Evolutionary conservation across 2,888 invertebrate species (phyloP).

Genomic region (Drosophila maculinotata): DNA sequence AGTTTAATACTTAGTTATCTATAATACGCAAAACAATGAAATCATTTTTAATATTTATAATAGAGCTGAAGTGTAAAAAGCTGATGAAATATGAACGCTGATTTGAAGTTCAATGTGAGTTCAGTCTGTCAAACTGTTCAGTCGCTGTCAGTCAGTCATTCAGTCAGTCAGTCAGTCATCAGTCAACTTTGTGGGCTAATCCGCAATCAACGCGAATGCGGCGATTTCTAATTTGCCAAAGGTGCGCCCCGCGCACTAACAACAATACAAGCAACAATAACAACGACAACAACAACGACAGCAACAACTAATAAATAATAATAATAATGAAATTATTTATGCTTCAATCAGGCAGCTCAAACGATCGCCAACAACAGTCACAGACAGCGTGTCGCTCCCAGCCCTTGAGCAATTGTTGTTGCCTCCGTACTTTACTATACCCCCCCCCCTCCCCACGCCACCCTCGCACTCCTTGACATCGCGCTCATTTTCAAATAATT

Average conservation of each 20-base stretch:
- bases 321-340: slow-evolving; percentile 73
- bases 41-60: slow-evolving; percentile 33
- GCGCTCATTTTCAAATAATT: slow-evolving; percentile 70
- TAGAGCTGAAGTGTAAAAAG: slow-evolving; percentile 26
- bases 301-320: slow-evolving; percentile 65
- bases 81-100: slow-evolving; percentile 59
- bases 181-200: slow-evolving; percentile 70
- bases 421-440: neutral
- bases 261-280: slow-evolving; percentile 37
- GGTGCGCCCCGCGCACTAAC: slow-evolving; percentile 66
- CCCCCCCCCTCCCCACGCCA: neutral
- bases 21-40: slow-evolving; percentile 13
- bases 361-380: slow-evolving; percentile 54
- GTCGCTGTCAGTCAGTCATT: slow-evolving; percentile 23
- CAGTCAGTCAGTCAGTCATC: slow-evolving; percentile 61
- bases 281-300: slow-evolving; percentile 21
- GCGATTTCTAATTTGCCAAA: slow-evolving; percentile 74
- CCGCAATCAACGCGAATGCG: slow-evolving; percentile 71
- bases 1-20: slow-evolving; percentile 4
- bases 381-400: slow-evolving; percentile 80
- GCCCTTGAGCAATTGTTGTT: slow-evolving; percentile 71
- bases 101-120: slow-evolving; percentile 58
- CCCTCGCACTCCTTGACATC: neutral
- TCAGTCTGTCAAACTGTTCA: slow-evolving; percentile 26
- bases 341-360: slow-evolving; percentile 58